phyloP scores from a whole-genome alignment of 1,140 invertebrate genomes.

The Leguminivora glycinivorella region DNA sequence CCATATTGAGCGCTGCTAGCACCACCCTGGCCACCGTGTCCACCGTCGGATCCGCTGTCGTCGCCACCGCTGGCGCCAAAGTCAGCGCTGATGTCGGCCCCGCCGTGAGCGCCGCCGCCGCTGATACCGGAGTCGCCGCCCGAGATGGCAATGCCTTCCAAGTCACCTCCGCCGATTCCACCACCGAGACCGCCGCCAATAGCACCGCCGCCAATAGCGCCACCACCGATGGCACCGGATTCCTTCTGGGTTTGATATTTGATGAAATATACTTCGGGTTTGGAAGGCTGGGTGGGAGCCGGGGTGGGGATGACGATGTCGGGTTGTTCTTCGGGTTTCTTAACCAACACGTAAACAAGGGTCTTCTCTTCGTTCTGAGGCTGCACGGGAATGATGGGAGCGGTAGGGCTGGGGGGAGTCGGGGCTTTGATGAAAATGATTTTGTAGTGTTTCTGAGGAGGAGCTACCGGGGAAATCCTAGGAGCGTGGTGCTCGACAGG shows the following conservation, averaged over 20 bases:
- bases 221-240: constrained; percentile 62
- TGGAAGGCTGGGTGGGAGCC: constrained; percentile 88
- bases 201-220: constrained; percentile 47
- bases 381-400: constrained; percentile 86
- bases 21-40: constrained; percentile 52
- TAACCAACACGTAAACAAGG: constrained; percentile 92
- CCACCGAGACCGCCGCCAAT: constrained; percentile 45
- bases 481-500: constrained; percentile 81
- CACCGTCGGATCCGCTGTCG: constrained; percentile 47
- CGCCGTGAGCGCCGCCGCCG: constrained; percentile 51
- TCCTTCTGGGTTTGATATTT: constrained; percentile 90
- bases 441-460: constrained; percentile 91
- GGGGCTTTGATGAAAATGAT: constrained; percentile 95
- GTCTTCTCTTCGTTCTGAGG: constrained; percentile 92
- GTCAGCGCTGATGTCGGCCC: constrained; percentile 54
- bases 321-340: constrained; percentile 89
- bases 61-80: constrained; percentile 59
- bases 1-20: constrained; percentile 68
- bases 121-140: constrained; percentile 37
- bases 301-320: constrained; percentile 87
- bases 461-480: constrained; percentile 78
- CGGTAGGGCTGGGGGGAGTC: constrained; percentile 86
- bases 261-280: constrained; percentile 94
- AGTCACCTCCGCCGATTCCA: constrained; percentile 43
- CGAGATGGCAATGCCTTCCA: constrained; percentile 41